Evolutionary conservation across 2,797 vertebrate genomes (phyloP).

Genomic region (Typhlichthys subterraneus): DNA sequence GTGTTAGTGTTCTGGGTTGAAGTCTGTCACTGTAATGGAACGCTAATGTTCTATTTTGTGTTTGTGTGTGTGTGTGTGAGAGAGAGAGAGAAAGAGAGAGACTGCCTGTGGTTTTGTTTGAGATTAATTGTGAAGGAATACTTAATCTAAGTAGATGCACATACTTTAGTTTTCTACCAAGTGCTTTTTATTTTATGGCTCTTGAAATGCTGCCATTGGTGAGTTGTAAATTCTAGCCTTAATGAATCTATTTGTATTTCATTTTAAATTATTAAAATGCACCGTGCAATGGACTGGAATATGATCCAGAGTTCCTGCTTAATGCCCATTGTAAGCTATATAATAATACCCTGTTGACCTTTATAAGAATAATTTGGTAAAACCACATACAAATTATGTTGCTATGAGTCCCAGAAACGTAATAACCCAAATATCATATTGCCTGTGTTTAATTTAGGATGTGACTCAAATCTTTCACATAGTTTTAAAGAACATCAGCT

Average conservation of each 20-base stretch:
- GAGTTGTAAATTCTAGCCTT: constrained; percentile 19
- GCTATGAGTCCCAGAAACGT: no score
- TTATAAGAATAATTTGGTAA: no score
- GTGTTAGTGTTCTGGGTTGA: constrained; percentile 14
- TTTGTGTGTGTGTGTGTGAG: background rate
- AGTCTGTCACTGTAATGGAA: constrained; percentile 31
- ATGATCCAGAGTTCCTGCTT: background rate
- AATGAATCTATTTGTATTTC: constrained; percentile 15
- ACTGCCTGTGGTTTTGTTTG: constrained; percentile 1
- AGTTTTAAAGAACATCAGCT: background rate
- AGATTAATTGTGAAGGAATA: background rate
- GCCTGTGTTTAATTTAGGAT: background rate
- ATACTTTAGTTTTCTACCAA: background rate
- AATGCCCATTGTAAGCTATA: no score
- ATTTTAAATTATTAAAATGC: constrained; percentile 14
- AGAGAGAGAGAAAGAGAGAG: constrained; percentile 9
- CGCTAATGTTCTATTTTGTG: background rate
- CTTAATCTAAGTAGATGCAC: background rate
- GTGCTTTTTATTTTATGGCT: constrained; percentile 8
- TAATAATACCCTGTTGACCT: no score
- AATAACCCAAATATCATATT: no score
- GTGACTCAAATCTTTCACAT: no score
- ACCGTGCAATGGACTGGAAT: constrained; percentile 7
- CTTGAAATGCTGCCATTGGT: constrained; percentile 29
- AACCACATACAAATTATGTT: no score